A percentile compares a stretch with the other conserved stretches of the same genome.
phyloP scores from a whole-genome alignment of 2,888 invertebrate genomes.

The Eristalinus sepulchralis region DNA sequence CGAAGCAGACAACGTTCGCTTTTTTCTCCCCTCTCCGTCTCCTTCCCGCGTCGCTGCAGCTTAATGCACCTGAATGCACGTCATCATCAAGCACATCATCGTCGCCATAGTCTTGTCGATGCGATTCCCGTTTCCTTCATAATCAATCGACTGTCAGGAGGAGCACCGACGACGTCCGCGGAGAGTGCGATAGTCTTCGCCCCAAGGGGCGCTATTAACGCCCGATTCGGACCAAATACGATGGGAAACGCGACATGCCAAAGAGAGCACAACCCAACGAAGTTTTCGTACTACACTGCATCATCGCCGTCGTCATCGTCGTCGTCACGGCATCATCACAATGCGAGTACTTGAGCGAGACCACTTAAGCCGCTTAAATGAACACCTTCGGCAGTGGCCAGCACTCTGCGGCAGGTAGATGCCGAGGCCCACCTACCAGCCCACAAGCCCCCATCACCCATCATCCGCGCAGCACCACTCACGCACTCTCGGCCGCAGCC shows the following conservation, averaged over 20 bases:
- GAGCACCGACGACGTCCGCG: constrained; percentile 31
- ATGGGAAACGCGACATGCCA: constrained; percentile 31
- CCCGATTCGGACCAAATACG: constrained; percentile 59
- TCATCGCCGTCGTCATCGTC: constrained; percentile 32
- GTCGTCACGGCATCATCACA: constrained; percentile 52
- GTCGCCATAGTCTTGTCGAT: constrained; percentile 16
- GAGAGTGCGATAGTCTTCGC: constrained; percentile 55
- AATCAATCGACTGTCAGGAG: constrained; percentile 56
- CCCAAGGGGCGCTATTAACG: constrained; percentile 65
- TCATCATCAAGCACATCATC: constrained; percentile 52
- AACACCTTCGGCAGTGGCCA: constrained; percentile 61
- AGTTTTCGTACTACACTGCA: constrained; percentile 6
- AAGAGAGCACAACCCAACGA: constrained; percentile 12
- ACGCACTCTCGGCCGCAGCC: constrained; percentile 38
- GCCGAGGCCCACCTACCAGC: constrained; percentile 60
- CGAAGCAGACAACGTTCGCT: not conserved
- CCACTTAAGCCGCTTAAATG: constrained; percentile 69
- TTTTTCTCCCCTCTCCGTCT: not conserved
- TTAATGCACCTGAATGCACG: constrained; percentile 58
- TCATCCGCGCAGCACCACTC: constrained; percentile 56
- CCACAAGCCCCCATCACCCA: constrained; percentile 57
- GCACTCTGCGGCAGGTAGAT: constrained; percentile 36
- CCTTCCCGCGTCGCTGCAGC: not conserved
- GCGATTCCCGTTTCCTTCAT: constrained; percentile 47
- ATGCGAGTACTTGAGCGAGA: constrained; percentile 60